Evolutionary conservation across 2,113 vertebrate genomes (phyloP).

Genomic region (Naja naja): DNA sequence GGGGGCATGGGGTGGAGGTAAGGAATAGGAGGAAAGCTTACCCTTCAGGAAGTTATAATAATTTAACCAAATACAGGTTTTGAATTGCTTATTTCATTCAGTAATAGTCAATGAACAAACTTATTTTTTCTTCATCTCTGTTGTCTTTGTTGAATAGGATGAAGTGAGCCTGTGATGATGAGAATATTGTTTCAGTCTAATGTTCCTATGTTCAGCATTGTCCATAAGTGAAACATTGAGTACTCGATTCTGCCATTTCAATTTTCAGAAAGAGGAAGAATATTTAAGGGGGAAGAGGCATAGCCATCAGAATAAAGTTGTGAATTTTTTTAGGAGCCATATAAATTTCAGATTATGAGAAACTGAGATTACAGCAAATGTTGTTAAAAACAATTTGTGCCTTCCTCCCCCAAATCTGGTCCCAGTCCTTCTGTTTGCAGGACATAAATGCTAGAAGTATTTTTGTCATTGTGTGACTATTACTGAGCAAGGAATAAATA

Average conservation of each 20-base stretch:
- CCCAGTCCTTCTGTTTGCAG: background rate
- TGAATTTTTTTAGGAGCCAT: background rate
- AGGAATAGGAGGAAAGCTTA: background rate
- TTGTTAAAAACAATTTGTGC: background rate
- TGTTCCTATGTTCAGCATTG: conserved; percentile 49
- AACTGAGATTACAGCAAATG: background rate
- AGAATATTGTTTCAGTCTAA: conserved; percentile 47
- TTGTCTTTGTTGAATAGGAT: conserved; percentile 50
- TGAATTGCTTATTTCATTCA: conserved; percentile 51
- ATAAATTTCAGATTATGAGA: background rate
- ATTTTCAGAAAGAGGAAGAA: background rate
- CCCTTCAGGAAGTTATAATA: conserved; percentile 28
- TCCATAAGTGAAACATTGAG: conserved; percentile 31
- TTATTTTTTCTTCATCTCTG: conserved; percentile 35
- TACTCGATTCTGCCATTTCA: conserved; percentile 38
- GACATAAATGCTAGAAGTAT: background rate
- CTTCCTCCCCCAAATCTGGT: background rate
- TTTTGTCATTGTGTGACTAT: conserved; percentile 9
- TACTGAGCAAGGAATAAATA: background rate
- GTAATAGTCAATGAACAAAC: conserved; percentile 36
- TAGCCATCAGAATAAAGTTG: background rate
- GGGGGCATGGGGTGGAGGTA: background rate
- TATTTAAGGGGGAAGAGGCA: background rate
- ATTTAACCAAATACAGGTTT: conserved; percentile 27
- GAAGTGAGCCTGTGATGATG: conserved; percentile 48